phyloP scores from a whole-genome alignment of 2,888 invertebrate genomes.

The Troides aeacus region DNA sequence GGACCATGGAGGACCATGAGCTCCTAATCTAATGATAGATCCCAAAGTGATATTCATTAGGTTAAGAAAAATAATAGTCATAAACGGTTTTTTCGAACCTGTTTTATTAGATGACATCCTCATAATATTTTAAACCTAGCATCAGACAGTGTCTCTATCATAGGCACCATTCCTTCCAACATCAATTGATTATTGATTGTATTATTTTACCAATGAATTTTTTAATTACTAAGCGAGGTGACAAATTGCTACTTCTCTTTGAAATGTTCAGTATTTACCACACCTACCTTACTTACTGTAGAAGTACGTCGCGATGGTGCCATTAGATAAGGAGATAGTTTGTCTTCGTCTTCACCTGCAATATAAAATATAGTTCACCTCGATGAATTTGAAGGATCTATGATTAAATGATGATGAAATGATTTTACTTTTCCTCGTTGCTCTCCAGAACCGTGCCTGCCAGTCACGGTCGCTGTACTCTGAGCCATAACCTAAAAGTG shows the following conservation, averaged over 20 bases:
- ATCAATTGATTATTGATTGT: no score
- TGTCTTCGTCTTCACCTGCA: conserved; percentile 72
- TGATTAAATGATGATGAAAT: neutral
- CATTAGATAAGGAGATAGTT: conserved; percentile 64
- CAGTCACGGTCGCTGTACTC: conserved; percentile 86
- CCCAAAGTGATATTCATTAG: no score
- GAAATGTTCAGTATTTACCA: neutral
- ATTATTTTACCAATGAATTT: no score
- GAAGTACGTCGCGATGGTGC: conserved; percentile 69
- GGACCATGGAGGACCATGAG: no score
- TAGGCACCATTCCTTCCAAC: no score
- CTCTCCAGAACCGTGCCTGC: conserved; percentile 82
- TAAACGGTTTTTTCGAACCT: no score
- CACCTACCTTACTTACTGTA: conserved; percentile 62
- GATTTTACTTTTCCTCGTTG: conserved; percentile 68
- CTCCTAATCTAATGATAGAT: no score
- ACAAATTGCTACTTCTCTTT: neutral
- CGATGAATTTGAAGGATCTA: neutral
- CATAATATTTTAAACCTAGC: no score
- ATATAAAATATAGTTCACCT: neutral
- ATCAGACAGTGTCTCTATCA: no score
- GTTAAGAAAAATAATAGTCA: no score
- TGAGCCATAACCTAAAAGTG: conserved; percentile 83
- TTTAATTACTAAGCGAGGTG: no score
- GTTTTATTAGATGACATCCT: no score